Percentiles rank a stretch among this genome's conserved stretches.
phyloP scores from a whole-genome alignment of 1,140 invertebrate species.

The Elysia chlorotica region DNA sequence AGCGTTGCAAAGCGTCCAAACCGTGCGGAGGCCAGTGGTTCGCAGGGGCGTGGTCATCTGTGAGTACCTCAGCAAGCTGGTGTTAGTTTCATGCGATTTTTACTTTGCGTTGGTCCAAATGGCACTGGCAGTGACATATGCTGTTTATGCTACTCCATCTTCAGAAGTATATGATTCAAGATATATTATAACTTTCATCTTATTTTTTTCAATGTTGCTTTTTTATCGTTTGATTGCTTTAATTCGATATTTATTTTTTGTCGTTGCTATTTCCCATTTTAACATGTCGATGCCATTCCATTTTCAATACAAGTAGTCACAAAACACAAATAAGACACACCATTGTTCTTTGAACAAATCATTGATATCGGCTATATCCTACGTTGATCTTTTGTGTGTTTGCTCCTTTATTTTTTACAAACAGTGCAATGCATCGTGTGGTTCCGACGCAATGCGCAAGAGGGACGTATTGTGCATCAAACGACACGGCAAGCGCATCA shows the following conservation, averaged over 20 bases:
- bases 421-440: conserved; percentile 50
- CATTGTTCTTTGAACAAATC: neutral
- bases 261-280: too few species aligned
- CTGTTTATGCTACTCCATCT: too few species aligned
- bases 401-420: neutral
- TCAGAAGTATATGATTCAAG: too few species aligned
- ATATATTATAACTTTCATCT: too few species aligned
- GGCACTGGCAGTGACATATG: too few species aligned
- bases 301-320: neutral
- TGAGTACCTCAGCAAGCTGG: too few species aligned
- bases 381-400: neutral
- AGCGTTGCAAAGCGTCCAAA: conserved; percentile 42
- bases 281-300: too few species aligned
- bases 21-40: conserved; percentile 59
- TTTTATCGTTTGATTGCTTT: too few species aligned
- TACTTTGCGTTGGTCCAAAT: neutral
- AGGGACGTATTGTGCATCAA: conserved; percentile 57
- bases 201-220: too few species aligned
- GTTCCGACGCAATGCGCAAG: conserved; percentile 30
- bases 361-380: neutral
- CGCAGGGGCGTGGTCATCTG: conserved; percentile 54
- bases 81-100: too few species aligned
- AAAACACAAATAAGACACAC: neutral
- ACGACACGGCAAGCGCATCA: conserved; percentile 36
- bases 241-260: too few species aligned